Evolutionary conservation across 2,113 vertebrate genomes (phyloP), one percentile per base, ranked within the genome.

Genomic region (Phycodurus eques): DNA sequence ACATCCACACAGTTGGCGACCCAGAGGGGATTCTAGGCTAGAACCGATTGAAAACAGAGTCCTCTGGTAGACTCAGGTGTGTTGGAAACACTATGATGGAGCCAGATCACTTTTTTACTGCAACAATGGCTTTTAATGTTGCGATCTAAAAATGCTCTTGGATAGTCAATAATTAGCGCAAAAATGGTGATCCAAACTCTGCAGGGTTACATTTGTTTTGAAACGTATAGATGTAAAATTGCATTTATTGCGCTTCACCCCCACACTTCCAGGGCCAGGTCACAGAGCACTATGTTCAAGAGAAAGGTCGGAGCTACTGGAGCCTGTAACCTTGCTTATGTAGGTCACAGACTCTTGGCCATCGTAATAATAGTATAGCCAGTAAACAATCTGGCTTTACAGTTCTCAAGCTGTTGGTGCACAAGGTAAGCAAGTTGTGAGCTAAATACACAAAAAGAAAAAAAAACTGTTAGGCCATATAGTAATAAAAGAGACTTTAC

Each of bases 41-140:
- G 61, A 73, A 66, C 71, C 75, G 67, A 70, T 65, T 80, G 70
- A 75, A 81, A 79, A 85, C 75, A 6, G 59, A 78, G 63, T 42
- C 22, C 79, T 75, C 71, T 73, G 4, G 43, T 74, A 46, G 65
- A 83, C 69, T 64, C 75, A 81, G 73, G 71, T 83, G 77, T 74
- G 88, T 79, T 65, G 74, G 77, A 80, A 81, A 81, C 67, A 79
- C 65, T 67, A 22, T 9, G 80, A 84, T 75, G 78, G 74, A 88
- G 86, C 51, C 61, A 68, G 74, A 86, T 83, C 66, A 74, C 65
- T 79, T 80, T 74, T 85, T 84, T 9, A 75, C 63, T 66, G 70
- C 66, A 71, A 79, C 73, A 81, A 86, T 82, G 73, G 61, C 46
- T 60, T 73, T 67, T 70, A 77, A 85, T 53, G 61, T 68, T 61